Base-by-base conservation (phyloP, 2,113 vertebrate species). In the Origma solitaria region DNA sequence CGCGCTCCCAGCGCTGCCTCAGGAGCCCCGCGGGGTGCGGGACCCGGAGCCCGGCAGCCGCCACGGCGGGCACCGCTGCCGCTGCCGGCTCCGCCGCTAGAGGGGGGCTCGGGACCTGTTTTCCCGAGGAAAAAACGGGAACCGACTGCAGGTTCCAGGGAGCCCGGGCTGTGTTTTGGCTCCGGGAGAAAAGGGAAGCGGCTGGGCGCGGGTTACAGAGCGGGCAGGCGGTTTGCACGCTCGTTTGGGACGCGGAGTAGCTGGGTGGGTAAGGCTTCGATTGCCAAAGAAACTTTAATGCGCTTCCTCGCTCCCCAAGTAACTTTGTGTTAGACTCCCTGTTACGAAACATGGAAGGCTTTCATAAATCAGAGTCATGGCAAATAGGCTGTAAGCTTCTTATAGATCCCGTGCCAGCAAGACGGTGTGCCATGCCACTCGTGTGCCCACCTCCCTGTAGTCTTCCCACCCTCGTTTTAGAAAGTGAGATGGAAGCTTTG, bases 71-170 rank as follows among this genome's bases (percentile, higher is more conserved):
- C 27, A 20, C 14, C 15, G 56, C 73, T 64, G 70, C 82, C 18
- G 10, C 13, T 1, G 80, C 73, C 2, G 25, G 8, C 47, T 27
- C 35, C 25, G 90, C 92, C 95, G 76, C 95, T 95, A 95, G 92
- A 95, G 93, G 94, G 90, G 76, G 93, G 14, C 30, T 13, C 88
- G 76, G 90, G 40, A 94, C 71, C 85, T 76, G 28, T 54, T 92
- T 96, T 95, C 42, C 68, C 11, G 15, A 56, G 53, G 2, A 13
- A 60, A 53, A 45, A 49, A 17, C 1, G 50, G 56, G 75, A 93
- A n/a, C 11, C 0, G 33, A 23, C 20, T 7, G 51, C n/a, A 28
- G 49, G 11, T 31, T 28, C 16, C 4, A 9, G 35, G 27, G 11
- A 87, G 51, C 2, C 6, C 13, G 27, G 8, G 50, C 4, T 51